Evolutionary conservation across 2,113 vertebrate genomes (phyloP).

Genomic region (Hippolais icterina): DNA sequence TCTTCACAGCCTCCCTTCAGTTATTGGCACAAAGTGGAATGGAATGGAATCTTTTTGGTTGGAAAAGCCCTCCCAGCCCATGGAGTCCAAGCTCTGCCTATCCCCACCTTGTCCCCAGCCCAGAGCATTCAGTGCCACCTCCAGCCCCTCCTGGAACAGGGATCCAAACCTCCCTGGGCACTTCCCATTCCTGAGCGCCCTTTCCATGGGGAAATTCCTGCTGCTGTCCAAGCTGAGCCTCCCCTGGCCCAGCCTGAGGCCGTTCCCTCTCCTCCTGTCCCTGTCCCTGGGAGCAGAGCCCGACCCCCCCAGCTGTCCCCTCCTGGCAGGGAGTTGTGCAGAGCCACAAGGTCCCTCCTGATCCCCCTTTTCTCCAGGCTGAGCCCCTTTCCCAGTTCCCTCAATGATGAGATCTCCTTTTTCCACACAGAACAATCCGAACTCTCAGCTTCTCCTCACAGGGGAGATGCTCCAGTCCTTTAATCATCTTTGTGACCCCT

Average conservation of each 20-base stretch:
- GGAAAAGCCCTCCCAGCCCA: neutral
- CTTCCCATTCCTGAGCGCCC: neutral
- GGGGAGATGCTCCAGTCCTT: neutral
- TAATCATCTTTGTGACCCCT: neutral
- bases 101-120: neutral
- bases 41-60: fast-evolving
- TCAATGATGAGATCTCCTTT: neutral
- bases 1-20: neutral
- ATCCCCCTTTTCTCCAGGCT: neutral
- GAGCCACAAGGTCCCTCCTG: neutral
- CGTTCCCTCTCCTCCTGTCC: neutral
- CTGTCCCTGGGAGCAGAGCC: neutral
- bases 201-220: neutral
- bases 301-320: neutral
- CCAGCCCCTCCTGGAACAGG: neutral
- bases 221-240: neutral
- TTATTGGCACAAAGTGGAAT: neutral
- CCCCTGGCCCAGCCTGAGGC: neutral
- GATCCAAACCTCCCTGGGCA: neutral
- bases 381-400: neutral
- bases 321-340: neutral
- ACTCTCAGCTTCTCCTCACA: neutral
- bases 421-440: neutral
- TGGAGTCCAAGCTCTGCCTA: fast-evolving
- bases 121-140: fast-evolving